Percentiles rank a stretch among this genome's conserved stretches.
These are phyloP conservation scores for Siniperca chuatsi DNA, from an alignment of 2,113 vertebrate species.

Conservation along the genomic window DNA sequence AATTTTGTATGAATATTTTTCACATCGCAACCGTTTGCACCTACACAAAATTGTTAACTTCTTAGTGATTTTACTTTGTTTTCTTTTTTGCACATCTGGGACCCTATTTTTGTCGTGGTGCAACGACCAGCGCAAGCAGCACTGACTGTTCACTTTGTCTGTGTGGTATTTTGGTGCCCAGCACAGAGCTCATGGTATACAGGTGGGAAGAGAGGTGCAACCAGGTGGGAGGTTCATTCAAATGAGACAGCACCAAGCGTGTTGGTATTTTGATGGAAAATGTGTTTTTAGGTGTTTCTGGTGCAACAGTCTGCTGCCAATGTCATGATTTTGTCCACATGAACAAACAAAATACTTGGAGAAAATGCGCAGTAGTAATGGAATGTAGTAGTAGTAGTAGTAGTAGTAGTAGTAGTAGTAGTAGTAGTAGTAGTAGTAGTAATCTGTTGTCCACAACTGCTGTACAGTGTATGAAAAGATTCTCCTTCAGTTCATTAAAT, in stretches of 20 bases:
- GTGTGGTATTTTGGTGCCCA: not conserved
- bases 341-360: not conserved
- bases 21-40: not conserved
- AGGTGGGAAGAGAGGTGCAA: too few species aligned
- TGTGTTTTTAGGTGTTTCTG: not conserved
- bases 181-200: not conserved
- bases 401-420: too few species aligned
- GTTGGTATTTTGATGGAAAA: not conserved
- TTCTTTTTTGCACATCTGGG: too few species aligned
- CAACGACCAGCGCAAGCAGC: not conserved
- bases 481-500: not conserved
- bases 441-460: slow-evolving; percentile 1
- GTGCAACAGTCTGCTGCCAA: not conserved
- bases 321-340: not conserved
- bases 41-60: too few species aligned
- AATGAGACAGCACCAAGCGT: not conserved
- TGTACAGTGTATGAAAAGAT: not conserved
- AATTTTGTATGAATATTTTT: too few species aligned
- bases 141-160: too few species aligned
- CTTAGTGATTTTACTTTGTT: too few species aligned
- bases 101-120: too few species aligned
- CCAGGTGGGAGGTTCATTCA: not conserved
- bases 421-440: too few species aligned
- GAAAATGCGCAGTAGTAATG: not conserved
- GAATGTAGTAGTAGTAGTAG: too few species aligned